Evolutionary conservation across 1,140 invertebrate genomes (phyloP).

Genomic region (Amyelois transitella): DNA sequence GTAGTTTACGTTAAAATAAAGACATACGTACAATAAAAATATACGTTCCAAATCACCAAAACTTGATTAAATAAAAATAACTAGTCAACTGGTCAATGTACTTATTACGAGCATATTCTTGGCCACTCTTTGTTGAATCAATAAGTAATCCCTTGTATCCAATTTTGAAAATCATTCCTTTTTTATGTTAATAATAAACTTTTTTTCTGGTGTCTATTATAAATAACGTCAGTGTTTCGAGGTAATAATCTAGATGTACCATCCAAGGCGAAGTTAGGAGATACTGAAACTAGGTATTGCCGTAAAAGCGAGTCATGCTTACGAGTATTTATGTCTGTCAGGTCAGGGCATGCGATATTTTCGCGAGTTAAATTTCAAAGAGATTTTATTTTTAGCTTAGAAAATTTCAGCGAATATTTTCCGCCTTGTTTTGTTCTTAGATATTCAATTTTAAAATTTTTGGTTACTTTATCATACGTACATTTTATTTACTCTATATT

Average conservation of each 20-base stretch:
- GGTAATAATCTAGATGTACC: background rate
- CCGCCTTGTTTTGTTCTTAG: background rate
- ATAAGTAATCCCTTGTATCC: too few relatives aligned
- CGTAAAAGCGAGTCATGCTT: background rate
- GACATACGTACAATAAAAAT: too few relatives aligned
- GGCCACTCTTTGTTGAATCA: too few relatives aligned
- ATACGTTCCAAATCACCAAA: too few relatives aligned
- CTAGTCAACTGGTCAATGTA: too few relatives aligned
- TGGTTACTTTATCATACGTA: background rate
- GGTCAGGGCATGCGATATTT: background rate
- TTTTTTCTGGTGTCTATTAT: too few relatives aligned
- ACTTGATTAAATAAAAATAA: too few relatives aligned
- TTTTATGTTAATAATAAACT: too few relatives aligned
- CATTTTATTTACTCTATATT: too few relatives aligned
- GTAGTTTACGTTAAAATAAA: too few relatives aligned
- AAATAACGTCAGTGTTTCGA: background rate
- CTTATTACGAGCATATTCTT: too few relatives aligned
- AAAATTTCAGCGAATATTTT: background rate
- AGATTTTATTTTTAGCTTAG: background rate
- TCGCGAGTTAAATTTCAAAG: background rate
- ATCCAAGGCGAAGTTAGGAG: background rate
- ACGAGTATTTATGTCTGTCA: background rate
- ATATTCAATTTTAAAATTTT: background rate
- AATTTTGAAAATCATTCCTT: too few relatives aligned
- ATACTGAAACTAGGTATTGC: background rate